phyloP scores from a whole-genome alignment of 2,888 invertebrate species.

The Xanthia icteritia region DNA sequence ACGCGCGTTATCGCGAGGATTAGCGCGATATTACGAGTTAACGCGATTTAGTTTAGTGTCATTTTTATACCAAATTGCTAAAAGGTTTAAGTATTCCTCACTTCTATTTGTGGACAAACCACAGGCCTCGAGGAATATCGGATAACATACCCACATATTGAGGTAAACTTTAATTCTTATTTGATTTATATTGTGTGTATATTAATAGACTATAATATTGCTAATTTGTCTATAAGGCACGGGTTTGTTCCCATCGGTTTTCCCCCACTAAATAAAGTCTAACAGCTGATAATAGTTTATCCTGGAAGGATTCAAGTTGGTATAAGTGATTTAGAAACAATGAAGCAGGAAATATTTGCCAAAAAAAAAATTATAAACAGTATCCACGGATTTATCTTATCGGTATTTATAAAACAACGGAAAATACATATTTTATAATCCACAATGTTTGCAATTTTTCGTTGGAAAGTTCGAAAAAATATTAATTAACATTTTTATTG shows the following conservation, averaged over 20 bases:
- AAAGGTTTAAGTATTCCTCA: background rate
- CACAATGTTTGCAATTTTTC: background rate
- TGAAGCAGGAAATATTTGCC: background rate
- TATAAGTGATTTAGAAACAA: background rate
- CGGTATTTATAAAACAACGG: background rate
- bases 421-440: background rate
- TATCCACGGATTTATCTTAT: background rate
- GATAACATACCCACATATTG: conserved; percentile 13
- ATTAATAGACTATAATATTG: conserved; percentile 28
- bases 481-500: background rate
- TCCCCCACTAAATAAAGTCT: conserved; percentile 24
- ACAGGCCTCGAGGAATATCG: background rate
- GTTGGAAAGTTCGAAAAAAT: background rate
- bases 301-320: conserved; percentile 18
- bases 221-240: conserved; percentile 10
- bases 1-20: conserved; percentile 24
- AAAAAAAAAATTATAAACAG: background rate
- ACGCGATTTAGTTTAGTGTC: background rate
- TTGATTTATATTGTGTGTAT: conserved; percentile 24
- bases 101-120: conserved; percentile 7
- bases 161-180: conserved; percentile 50
- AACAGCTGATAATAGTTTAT: conserved; percentile 26
- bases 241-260: conserved; percentile 30
- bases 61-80: background rate
- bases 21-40: background rate